Percentiles rank a stretch among this genome's conserved stretches.
phyloP scores from a whole-genome alignment of 92 coral and sea anemone genomes.

The Porites rus region DNA sequence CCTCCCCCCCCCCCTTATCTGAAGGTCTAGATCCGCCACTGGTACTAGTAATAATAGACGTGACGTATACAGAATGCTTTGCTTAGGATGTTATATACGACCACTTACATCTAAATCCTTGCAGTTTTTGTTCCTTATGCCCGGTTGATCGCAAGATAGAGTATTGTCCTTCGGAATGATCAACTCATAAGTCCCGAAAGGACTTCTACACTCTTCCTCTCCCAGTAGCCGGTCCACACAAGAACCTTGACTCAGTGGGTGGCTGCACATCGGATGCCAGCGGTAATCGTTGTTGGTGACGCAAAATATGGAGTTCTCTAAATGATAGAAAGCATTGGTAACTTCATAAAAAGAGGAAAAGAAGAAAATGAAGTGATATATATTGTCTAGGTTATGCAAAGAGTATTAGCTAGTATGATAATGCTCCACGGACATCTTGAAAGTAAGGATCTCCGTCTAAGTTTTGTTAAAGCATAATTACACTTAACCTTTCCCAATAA shows the following conservation, averaged over 20 bases:
- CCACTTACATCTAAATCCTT: slow-evolving; percentile 16
- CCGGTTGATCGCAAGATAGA: slow-evolving; percentile 13
- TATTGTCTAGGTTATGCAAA: no score
- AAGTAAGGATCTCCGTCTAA: no score
- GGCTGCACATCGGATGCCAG: slow-evolving; percentile 24
- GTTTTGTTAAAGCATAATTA: no score
- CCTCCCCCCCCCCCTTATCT: no score
- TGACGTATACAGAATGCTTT: no score
- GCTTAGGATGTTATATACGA: neutral
- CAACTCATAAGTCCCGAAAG: slow-evolving; percentile 33
- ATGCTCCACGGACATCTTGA: no score
- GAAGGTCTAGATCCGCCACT: no score
- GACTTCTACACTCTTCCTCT: slow-evolving; percentile 31
- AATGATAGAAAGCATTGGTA: neutral
- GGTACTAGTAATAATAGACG: no score
- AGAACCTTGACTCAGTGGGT: slow-evolving; percentile 1
- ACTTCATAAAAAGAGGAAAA: neutral
- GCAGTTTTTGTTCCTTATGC: slow-evolving; percentile 24
- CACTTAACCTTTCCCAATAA: no score
- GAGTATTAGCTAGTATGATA: no score
- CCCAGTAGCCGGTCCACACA: slow-evolving; percentile 17
- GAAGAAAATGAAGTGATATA: no score
- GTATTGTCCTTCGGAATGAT: neutral
- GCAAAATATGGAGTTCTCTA: slow-evolving; percentile 21
- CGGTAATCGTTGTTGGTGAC: slow-evolving; percentile 27